A percentile compares a stretch with the other conserved stretches of the same genome.
phyloP scores from a whole-genome alignment of 2,888 invertebrate species.

The Homarus gammarus region DNA sequence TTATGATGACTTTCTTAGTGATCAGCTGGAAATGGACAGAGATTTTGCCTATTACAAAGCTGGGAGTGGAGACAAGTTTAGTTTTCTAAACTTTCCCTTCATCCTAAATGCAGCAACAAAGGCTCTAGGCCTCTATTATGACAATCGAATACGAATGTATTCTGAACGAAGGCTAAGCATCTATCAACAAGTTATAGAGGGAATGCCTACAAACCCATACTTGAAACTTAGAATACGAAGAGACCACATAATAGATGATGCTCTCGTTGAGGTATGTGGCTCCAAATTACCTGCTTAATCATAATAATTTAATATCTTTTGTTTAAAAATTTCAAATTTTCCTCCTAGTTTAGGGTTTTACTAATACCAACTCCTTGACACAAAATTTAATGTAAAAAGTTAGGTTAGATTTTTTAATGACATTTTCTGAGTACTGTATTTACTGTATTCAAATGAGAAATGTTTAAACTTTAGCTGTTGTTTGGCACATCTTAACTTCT shows the following conservation, averaged over 20 bases:
- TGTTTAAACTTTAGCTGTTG: no score
- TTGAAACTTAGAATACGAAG: slow-evolving; percentile 87
- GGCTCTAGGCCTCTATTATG: slow-evolving; percentile 93
- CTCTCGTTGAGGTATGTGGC: slow-evolving; percentile 88
- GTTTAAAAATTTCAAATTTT: no score
- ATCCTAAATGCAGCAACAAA: slow-evolving; percentile 95
- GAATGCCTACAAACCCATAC: slow-evolving; percentile 90
- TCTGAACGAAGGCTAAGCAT: slow-evolving; percentile 92
- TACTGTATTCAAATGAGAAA: no score
- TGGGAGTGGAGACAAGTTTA: slow-evolving; percentile 85
- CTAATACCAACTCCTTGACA: no score
- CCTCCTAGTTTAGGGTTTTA: no score
- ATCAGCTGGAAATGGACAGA: slow-evolving; percentile 94
- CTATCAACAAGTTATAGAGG: slow-evolving; percentile 88
- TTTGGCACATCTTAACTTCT: no score
- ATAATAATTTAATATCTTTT: no score
- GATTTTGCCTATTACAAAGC: slow-evolving; percentile 93
- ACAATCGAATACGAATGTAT: slow-evolving; percentile 96
- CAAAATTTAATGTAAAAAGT: no score
- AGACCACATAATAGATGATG: slow-evolving; percentile 93
- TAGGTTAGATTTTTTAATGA: no score
- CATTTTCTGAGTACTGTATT: no score
- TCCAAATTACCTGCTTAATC: no score
- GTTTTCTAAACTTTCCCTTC: slow-evolving; percentile 94
- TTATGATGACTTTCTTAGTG: slow-evolving; percentile 95